Conservation (phyloP, 2,797 vertebrate genomes). For the Schizopygopsis pylzovi region DNA sequence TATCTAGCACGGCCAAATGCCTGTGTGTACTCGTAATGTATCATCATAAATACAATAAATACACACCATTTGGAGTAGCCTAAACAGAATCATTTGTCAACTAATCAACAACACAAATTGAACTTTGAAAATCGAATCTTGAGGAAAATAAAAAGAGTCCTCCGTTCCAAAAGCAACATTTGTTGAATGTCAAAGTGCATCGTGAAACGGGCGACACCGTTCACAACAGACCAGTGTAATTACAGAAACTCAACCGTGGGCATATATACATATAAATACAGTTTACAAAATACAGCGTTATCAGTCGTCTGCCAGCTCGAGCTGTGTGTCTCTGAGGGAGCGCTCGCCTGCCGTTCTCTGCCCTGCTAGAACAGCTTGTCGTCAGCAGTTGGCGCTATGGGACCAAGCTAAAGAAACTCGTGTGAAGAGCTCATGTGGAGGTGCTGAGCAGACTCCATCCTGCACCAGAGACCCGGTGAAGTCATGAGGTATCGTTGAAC, state of each 20-base stretch:
- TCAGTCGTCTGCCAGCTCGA: slow-evolving; percentile 23
- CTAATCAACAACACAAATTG: slow-evolving; percentile 46
- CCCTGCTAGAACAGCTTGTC: slow-evolving; percentile 61
- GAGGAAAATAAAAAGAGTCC: slow-evolving; percentile 60
- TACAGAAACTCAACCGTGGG: slow-evolving; percentile 66
- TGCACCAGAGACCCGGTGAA: slow-evolving; percentile 55
- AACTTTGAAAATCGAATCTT: slow-evolving; percentile 52
- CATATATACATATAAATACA: slow-evolving; percentile 78
- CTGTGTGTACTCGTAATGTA: slow-evolving; percentile 59
- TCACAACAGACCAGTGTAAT: slow-evolving; percentile 72
- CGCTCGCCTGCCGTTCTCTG: slow-evolving; percentile 39
- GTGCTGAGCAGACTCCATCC: slow-evolving; percentile 53
- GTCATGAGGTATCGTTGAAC: slow-evolving; percentile 66
- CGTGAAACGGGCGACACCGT: slow-evolving; percentile 53
- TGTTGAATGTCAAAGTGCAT: slow-evolving; percentile 59
- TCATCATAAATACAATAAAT: slow-evolving; percentile 52
- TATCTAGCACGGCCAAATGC: slow-evolving; percentile 56
- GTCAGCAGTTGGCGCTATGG: slow-evolving; percentile 68
- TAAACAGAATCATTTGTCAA: slow-evolving; percentile 46
- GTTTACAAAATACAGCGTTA: slow-evolving; percentile 67
- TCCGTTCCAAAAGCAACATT: slow-evolving; percentile 69
- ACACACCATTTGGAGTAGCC: slow-evolving; percentile 48
- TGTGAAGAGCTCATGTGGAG: slow-evolving; percentile 52
- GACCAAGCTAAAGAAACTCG: slow-evolving; percentile 58
- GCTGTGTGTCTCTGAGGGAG: slow-evolving; percentile 22